Evolutionary conservation across 2,113 vertebrate genomes (phyloP).

Genomic region (Enhydra lutris): DNA sequence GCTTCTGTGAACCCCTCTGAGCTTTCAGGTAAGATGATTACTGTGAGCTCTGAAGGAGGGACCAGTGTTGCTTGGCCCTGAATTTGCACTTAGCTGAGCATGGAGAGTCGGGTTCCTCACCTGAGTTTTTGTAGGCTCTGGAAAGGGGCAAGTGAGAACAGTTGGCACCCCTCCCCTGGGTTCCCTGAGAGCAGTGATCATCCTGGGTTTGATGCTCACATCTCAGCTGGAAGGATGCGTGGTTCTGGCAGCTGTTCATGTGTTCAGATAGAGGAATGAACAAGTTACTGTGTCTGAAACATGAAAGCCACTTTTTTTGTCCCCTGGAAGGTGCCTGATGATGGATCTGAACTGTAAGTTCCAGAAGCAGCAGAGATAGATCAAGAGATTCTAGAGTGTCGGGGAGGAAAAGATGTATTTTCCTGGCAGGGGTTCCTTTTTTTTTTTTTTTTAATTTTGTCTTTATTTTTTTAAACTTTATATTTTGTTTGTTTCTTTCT

Average conservation of each 20-base stretch:
- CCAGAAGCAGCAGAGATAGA: neutral
- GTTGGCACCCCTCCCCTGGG: fast-evolving
- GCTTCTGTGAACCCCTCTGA: neutral
- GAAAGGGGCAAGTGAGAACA: neutral
- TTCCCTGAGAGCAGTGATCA: neutral
- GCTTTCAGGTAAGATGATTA: neutral
- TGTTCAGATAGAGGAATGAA: neutral
- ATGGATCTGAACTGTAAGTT: neutral
- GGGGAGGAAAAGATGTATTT: neutral
- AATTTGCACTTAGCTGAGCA: neutral
- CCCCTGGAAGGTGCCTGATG: neutral
- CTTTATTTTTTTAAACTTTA: too few species aligned
- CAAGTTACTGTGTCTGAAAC: neutral
- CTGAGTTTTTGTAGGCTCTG: neutral
- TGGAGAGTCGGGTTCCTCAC: neutral
- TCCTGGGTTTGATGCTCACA: neutral
- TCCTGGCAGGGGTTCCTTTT: neutral
- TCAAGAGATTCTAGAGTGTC: neutral
- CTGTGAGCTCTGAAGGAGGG: neutral
- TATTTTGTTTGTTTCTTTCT: too few species aligned
- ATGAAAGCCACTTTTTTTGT: neutral
- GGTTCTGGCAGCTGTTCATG: neutral
- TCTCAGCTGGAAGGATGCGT: neutral
- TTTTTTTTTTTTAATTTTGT: too few species aligned
- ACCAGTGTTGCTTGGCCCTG: neutral